phyloP scores from a whole-genome alignment of 1,140 invertebrate genomes.

The Caenorhabditis latens region DNA sequence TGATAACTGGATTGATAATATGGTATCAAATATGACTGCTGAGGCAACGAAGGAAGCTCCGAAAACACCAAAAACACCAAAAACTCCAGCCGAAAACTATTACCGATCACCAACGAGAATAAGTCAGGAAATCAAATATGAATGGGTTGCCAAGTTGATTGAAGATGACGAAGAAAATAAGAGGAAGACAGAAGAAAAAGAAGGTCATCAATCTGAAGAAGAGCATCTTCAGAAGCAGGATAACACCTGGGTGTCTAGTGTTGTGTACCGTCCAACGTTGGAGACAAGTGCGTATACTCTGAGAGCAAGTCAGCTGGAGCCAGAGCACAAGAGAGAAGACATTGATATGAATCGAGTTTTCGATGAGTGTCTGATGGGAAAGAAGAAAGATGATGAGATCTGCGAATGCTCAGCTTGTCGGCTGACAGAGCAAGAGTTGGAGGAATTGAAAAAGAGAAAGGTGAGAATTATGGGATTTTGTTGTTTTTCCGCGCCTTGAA shows the following conservation, averaged over 20 bases:
- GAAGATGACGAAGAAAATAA: not conserved
- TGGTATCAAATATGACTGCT: not conserved
- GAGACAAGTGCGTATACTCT: conserved; percentile 25
- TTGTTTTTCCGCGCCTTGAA: not conserved
- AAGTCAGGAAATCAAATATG: conserved; percentile 40
- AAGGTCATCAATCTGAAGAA: conserved; percentile 24
- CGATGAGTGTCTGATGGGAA: conserved; percentile 10
- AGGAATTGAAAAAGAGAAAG: conserved; percentile 22
- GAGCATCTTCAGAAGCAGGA: conserved; percentile 28
- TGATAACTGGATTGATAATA: conserved; percentile 48
- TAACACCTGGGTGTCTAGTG: conserved; percentile 43
- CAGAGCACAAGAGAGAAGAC: not conserved
- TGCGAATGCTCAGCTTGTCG: conserved; percentile 35
- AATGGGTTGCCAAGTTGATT: conserved; percentile 14
- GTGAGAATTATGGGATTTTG: conserved; percentile 7
- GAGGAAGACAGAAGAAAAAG: not conserved
- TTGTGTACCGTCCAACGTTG: conserved; percentile 24
- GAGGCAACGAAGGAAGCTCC: conserved; percentile 39
- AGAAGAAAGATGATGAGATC: not conserved
- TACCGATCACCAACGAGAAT: conserved; percentile 44
- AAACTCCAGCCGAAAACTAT: not conserved
- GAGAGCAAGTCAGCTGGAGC: not conserved
- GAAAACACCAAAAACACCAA: conserved; percentile 42
- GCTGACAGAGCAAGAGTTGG: conserved; percentile 10
- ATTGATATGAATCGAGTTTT: conserved; percentile 6